These are phyloP conservation scores for Andrena trimmerana DNA, from an alignment of 2,888 invertebrate genomes.

Conservation along the genomic window DNA sequence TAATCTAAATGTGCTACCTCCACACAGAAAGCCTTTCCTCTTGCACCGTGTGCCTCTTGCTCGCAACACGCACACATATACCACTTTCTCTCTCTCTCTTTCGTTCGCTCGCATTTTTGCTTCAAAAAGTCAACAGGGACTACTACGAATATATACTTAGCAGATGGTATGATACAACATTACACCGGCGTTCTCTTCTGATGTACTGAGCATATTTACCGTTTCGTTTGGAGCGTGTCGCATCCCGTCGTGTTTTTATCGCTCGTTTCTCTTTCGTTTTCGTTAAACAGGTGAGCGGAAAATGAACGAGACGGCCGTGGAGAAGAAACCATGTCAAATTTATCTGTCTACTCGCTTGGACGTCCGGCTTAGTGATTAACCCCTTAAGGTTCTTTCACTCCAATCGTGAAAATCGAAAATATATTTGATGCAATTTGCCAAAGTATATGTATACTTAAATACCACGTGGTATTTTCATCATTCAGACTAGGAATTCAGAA, in stretches of 20 bases:
- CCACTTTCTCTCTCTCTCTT: slow-evolving; percentile 32
- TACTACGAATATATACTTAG: slow-evolving; percentile 69
- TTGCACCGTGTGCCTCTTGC: slow-evolving; percentile 65
- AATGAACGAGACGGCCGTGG: slow-evolving; percentile 80
- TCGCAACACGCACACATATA: slow-evolving; percentile 1
- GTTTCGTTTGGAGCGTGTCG: slow-evolving; percentile 73
- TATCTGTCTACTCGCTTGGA: slow-evolving; percentile 25
- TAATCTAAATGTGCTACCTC: slow-evolving; percentile 74
- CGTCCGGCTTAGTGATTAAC: not conserved
- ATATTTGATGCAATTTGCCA: too few species aligned
- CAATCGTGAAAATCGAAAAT: too few species aligned
- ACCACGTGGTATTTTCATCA: too few species aligned
- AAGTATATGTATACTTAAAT: too few species aligned
- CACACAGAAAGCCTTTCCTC: slow-evolving; percentile 67
- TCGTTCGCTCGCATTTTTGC: slow-evolving; percentile 53
- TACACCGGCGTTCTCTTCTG: slow-evolving; percentile 53
- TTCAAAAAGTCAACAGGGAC: slow-evolving; percentile 62
- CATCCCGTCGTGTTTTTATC: slow-evolving; percentile 70
- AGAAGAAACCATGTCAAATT: slow-evolving; percentile 83
- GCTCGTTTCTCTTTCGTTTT: not conserved
- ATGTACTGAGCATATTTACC: slow-evolving; percentile 77
- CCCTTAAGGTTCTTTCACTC: slow-evolving; percentile 19
- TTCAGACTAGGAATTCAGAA: too few species aligned
- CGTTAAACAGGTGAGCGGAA: slow-evolving; percentile 74
- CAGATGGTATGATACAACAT: slow-evolving; percentile 59